A percentile compares a stretch with the other conserved stretches of the same genome.
Evolutionary conservation across 2,888 invertebrate species (phyloP).

Genomic region (Acronicta leporina): DNA sequence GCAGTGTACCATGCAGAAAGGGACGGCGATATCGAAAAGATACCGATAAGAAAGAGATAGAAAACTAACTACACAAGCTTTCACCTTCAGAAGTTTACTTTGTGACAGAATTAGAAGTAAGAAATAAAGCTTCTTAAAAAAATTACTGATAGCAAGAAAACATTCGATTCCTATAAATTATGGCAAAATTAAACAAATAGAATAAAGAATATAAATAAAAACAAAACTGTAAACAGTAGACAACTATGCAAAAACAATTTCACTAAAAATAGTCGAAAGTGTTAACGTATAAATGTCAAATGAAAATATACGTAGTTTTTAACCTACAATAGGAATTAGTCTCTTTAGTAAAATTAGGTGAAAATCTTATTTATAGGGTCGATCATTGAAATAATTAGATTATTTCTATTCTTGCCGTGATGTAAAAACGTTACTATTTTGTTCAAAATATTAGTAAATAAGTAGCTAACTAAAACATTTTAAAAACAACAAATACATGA

Average conservation of each 20-base stretch:
- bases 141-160: background rate
- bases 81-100: conserved; percentile 15
- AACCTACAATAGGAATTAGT: too few relatives aligned
- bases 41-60: conserved; percentile 62
- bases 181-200: background rate
- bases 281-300: conserved; percentile 4
- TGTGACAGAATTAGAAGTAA: background rate
- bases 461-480: too few relatives aligned
- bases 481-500: too few relatives aligned
- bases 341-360: too few relatives aligned
- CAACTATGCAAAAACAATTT: background rate
- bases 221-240: background rate
- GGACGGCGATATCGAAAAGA: conserved; percentile 57
- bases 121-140: too few relatives aligned
- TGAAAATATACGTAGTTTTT: background rate
- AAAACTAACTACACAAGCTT: conserved; percentile 64
- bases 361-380: too few relatives aligned
- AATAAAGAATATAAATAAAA: background rate
- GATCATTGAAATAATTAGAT: too few relatives aligned
- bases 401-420: too few relatives aligned
- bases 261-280: background rate
- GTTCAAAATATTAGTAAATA: too few relatives aligned
- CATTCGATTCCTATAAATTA: background rate
- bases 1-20: conserved; percentile 75
- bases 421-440: too few relatives aligned